Evolutionary conservation across 2,113 vertebrate species (phyloP), one percentile per base, ranked within the genome.

Genomic region (Bambusicola thoracicus): DNA sequence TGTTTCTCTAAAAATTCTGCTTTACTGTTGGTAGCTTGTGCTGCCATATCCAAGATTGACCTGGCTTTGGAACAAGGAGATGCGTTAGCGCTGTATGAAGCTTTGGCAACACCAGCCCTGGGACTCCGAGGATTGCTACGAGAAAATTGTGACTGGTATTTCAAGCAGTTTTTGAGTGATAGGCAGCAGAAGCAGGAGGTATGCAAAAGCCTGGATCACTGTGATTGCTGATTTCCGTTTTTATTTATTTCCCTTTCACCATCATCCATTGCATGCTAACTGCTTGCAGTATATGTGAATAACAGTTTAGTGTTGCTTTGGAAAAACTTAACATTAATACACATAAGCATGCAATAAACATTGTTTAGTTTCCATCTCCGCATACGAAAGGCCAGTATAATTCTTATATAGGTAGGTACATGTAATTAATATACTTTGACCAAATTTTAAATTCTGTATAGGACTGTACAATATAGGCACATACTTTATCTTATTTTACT

Each of bases 111-210:
- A 2, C 98, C 98, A 11, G 98, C 98, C 13, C 91, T 99, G 96
- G 98, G 98, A 48, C 95, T 99, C 3, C 97, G 97, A 55, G 98
- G 98, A 25, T 95, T 99, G 90, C 98, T 98, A 89, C 80, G 38
- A 27, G 98, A 98, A 88, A 99, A 99, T 90, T 98, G 98, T 46
- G 98, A 98, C 94, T 99, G 99, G 99, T 99, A 99, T 96, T 97
- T 99, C 51, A 99, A 99, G 94, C 98, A 99, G 95, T 98, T 99
- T 70, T 97, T 98, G 93, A 97, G 89, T 4, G 98, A 98, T 4
- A 97, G 97, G 5, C 98, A 99, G 63, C 97, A 95, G 69, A 99
- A 99, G 83, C 98, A 96, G 61, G 98, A 99, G 99, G 99, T 99
- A 91, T 55, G 79, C 41, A 81, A 41, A 61, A 65, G 13, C 10